Evolutionary conservation across 64 coral and sea anemone species (phyloP).

Genomic region (Pocillopora verrucosa): DNA sequence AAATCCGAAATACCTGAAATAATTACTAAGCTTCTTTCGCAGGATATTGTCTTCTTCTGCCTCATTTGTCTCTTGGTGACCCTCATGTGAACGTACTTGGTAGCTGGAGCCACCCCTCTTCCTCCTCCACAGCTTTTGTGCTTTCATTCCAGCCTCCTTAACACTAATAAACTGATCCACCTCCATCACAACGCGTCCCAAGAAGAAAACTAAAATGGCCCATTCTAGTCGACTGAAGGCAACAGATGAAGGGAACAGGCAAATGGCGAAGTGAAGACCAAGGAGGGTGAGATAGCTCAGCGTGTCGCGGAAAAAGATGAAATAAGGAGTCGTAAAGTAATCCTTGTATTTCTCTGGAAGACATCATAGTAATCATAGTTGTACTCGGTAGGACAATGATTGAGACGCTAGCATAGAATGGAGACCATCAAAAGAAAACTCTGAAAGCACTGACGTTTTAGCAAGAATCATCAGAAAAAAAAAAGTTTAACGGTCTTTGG

Average conservation of each 20-base stretch:
- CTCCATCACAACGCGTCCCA: conserved; percentile 23
- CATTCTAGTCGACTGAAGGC: conserved; percentile 30
- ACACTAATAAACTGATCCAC: neutral
- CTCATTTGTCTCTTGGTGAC: neutral
- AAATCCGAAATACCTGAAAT: neutral
- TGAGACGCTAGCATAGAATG: no score
- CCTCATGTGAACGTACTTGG: neutral
- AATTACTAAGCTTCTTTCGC: neutral
- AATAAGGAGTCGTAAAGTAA: conserved; percentile 25
- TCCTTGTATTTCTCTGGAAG: neutral
- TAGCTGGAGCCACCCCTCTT: neutral
- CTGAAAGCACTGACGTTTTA: neutral
- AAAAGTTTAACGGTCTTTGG: no score
- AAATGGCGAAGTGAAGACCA: conserved; percentile 44
- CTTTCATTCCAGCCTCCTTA: neutral
- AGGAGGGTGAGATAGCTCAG: conserved; percentile 36
- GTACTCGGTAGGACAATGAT: neutral
- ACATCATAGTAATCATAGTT: no score
- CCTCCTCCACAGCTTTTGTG: neutral
- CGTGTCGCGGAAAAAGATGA: conserved; percentile 42
- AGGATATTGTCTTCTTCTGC: neutral
- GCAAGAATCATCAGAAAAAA: no score
- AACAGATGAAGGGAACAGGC: conserved; percentile 32
- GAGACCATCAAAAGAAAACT: no score
- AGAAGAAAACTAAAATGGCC: conserved; percentile 24